Evolutionary conservation across 92 coral and sea anemone genomes (phyloP).

Genomic region (Paragorgia papillata): DNA sequence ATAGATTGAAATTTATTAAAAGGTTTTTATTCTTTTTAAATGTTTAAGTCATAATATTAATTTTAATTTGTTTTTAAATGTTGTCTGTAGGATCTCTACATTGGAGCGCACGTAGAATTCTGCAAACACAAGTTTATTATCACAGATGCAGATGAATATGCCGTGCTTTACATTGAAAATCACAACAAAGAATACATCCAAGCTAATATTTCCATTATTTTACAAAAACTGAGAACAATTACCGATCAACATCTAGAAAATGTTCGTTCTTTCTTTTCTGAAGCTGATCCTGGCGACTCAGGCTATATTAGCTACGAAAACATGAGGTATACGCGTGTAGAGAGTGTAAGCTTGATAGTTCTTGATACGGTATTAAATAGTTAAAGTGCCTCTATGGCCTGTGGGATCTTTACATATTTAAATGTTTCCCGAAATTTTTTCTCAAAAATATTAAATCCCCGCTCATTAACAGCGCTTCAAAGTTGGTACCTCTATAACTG

Average conservation of each 20-base stretch:
- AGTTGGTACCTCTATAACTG: no score
- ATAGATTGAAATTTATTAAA: no score
- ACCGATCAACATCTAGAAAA: conserved; percentile 80
- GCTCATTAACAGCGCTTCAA: no score
- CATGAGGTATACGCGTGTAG: conserved; percentile 66
- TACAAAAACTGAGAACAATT: conserved; percentile 79
- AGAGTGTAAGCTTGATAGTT: neutral
- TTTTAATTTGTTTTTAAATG: neutral
- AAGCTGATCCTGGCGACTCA: conserved; percentile 58
- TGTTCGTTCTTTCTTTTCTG: conserved; percentile 67
- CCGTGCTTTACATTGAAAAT: conserved; percentile 93
- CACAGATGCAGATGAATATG: conserved; percentile 97
- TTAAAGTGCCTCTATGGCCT: no score
- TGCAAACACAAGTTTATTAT: conserved; percentile 82
- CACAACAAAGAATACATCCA: conserved; percentile 78
- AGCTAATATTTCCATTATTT: conserved; percentile 78
- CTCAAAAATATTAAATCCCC: no score
- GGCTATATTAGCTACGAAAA: conserved; percentile 70
- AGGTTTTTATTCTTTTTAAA: no score
- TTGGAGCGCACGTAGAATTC: conserved; percentile 85
- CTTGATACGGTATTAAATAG: no score
- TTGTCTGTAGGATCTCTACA: conserved; percentile 76
- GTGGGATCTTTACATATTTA: no score
- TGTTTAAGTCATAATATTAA: no score
- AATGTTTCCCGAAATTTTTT: no score